Evolutionary conservation across 53 echinoderm and acorn worm species (phyloP), one percentile per base, ranked within the genome.

Genomic region (Holothuria leucospilota): DNA sequence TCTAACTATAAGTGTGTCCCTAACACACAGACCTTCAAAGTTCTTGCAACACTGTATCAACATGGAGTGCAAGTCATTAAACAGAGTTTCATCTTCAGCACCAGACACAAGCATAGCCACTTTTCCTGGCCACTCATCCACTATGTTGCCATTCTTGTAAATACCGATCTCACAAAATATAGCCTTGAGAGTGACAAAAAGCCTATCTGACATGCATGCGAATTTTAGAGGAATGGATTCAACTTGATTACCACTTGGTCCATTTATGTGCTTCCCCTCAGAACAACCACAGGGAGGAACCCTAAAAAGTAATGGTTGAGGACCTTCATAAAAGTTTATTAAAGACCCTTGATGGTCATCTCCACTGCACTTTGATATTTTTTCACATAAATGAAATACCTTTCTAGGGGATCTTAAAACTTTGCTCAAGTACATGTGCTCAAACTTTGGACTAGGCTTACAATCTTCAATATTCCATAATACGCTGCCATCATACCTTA

Each of bases 331-430:
- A 20, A 21, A 20, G 11, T 41, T 40, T 8, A 21, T 30, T 2
- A 7, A 28, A 13, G 49, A 30, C 42, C 49, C 72, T 49, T 39
- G 2, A 20, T 72, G 72, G 25, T 25, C n/a, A 72, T 72, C 72
- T n/a, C 72, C 72, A 72, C 72, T 39, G 39, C 49, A 72, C 28
- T 30, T 20, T 42, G 42, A n/a, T 40, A 72, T 72, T 41, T 39
- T 49, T 41, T 72, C 23, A 41, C 23, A 21, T 49, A 72, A 25
- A 41, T 72, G 4, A 25, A 40, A 72, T 9, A 72, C 49, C 72
- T 13, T 20, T 72, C 6, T 12, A 8, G 72, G 72, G 20, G 72
- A 42, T 25, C 72, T 72, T 40, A n/a, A 6, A 40, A 72, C 72
- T 72, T 72, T 41, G 23, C 10, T 23, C 9, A 72, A 40, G 18